Percentiles rank a stretch among this genome's conserved stretches.
Conservation (phyloP, 2,888 invertebrate species). For the Drosophila affinis region DNA sequence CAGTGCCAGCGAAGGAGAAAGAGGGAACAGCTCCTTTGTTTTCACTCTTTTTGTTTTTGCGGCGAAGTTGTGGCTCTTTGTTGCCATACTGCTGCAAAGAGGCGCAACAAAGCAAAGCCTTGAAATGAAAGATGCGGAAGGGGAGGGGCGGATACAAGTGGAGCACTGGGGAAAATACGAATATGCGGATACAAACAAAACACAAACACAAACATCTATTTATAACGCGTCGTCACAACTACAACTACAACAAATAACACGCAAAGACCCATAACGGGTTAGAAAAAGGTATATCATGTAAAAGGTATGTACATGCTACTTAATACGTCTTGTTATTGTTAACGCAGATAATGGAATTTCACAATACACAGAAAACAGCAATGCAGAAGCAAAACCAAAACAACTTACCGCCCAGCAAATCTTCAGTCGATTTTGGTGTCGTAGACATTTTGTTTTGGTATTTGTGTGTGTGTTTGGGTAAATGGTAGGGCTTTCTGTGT, state of each 20-base stretch:
- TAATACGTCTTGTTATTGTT: constrained; percentile 57
- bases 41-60: constrained; percentile 53
- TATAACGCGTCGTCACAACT: constrained; percentile 47
- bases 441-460: constrained; percentile 81
- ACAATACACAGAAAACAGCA: constrained; percentile 25
- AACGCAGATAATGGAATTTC: constrained; percentile 23
- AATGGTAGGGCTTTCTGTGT: constrained; percentile 14
- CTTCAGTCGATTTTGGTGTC: constrained; percentile 83
- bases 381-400: constrained; percentile 33
- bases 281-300: constrained; percentile 1
- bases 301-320: neutral
- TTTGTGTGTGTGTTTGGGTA: constrained; percentile 38
- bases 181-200: constrained; percentile 38
- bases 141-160: constrained; percentile 29
- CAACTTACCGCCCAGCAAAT: constrained; percentile 84
- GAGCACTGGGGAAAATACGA: constrained; percentile 10
- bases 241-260: constrained; percentile 41
- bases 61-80: constrained; percentile 69
- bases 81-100: constrained; percentile 50
- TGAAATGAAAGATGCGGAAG: constrained; percentile 51
- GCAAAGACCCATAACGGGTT: constrained; percentile 44
- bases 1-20: neutral
- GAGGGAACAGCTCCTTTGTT: constrained; percentile 41
- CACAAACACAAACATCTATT: constrained; percentile 51
- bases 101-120: constrained; percentile 65